phyloP scores from a whole-genome alignment of 2,797 vertebrate genomes.

The Anomalospiza imberbis region DNA sequence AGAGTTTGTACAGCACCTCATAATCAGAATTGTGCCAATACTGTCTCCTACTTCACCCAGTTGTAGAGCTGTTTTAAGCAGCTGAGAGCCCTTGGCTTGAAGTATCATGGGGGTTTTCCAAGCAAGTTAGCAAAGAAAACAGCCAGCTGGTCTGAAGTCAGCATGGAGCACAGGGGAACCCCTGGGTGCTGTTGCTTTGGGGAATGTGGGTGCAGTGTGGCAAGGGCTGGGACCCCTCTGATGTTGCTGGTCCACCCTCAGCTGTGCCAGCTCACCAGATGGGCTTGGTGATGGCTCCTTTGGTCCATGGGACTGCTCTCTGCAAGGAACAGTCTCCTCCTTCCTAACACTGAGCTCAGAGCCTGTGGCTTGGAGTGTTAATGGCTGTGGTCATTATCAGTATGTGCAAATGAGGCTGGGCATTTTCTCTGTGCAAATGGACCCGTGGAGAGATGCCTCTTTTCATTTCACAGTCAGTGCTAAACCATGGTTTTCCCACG shows the following conservation, averaged over 20 bases:
- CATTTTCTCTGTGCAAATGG: neutral
- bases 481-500: neutral
- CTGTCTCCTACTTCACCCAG: neutral
- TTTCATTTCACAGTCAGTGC: neutral
- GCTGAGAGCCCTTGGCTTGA: neutral
- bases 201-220: accelerated
- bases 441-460: neutral
- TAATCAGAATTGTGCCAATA: neutral
- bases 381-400: neutral
- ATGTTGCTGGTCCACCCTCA: neutral
- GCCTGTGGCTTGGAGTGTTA: neutral
- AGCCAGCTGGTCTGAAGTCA: neutral
- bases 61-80: constrained; percentile 8
- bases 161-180: neutral
- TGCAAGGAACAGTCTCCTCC: neutral
- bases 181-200: accelerated
- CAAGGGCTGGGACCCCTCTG: neutral
- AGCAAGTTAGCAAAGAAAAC: neutral
- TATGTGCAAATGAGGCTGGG: neutral
- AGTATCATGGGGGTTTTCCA: neutral
- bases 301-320: neutral
- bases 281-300: neutral
- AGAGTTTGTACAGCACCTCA: neutral
- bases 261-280: neutral
- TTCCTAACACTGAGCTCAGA: accelerated